Conservation (phyloP, 2,113 vertebrate genomes). For the Engystomops pustulosus region DNA sequence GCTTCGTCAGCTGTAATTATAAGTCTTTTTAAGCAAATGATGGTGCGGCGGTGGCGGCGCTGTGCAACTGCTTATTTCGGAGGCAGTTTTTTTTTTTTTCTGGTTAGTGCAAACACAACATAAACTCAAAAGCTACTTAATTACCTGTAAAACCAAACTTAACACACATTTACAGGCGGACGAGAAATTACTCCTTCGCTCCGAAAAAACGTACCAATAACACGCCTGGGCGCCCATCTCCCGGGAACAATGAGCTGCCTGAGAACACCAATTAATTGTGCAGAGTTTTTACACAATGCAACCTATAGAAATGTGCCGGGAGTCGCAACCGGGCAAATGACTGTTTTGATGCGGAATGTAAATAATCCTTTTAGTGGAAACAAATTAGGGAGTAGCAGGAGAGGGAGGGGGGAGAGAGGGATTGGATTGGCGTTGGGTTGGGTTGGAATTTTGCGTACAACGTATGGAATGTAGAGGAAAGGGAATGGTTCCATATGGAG, state of each 20-base stretch:
- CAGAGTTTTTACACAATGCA: slow-evolving; percentile 28
- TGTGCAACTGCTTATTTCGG: slow-evolving; percentile 88
- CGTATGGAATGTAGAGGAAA: no score
- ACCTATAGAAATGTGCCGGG: slow-evolving; percentile 2
- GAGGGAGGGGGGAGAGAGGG: background rate
- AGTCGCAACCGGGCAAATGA: background rate
- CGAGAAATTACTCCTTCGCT: slow-evolving; percentile 52
- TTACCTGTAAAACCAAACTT: slow-evolving; percentile 58
- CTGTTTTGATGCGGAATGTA: slow-evolving; percentile 9
- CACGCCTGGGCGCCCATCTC: slow-evolving; percentile 37
- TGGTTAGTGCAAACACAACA: slow-evolving; percentile 80
- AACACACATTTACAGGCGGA: slow-evolving; percentile 50
- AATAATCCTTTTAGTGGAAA: background rate
- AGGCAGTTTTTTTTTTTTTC: slow-evolving; percentile 84
- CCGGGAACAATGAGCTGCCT: slow-evolving; percentile 9
- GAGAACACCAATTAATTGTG: slow-evolving; percentile 28
- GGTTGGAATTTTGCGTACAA: no score
- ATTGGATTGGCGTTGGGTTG: no score
- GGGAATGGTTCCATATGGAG: no score
- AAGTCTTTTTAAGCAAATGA: slow-evolving; percentile 93
- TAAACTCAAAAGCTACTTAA: slow-evolving; percentile 74
- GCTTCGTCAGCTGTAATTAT: slow-evolving; percentile 91
- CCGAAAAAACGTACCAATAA: slow-evolving; percentile 45
- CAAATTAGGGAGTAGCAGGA: background rate
- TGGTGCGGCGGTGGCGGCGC: slow-evolving; percentile 89